phyloP scores from a whole-genome alignment of 2,113 vertebrate species.

The Petromus typicus region DNA sequence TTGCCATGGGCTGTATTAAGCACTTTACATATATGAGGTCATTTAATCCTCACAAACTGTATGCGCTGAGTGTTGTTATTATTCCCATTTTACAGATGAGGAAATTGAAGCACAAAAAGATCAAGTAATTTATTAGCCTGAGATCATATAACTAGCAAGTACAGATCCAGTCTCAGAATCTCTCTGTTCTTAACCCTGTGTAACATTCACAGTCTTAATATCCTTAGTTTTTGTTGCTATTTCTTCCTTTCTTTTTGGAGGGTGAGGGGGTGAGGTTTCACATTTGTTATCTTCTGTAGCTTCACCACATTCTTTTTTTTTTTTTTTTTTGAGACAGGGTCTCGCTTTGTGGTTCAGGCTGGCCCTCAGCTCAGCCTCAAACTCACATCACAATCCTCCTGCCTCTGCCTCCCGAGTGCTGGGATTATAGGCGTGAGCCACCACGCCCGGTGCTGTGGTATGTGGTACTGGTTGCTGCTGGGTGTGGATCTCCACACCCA shows the following conservation, averaged over 20 bases:
- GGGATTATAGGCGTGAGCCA: too few species aligned
- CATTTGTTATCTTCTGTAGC: not conserved
- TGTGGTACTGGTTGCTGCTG: too few species aligned
- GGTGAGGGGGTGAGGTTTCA: not conserved
- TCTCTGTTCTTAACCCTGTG: not conserved
- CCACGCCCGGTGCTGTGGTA: too few species aligned
- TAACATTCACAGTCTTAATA: not conserved
- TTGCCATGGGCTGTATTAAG: not conserved
- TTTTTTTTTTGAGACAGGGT: too few species aligned
- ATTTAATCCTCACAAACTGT: constrained; percentile 43
- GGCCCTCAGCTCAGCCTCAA: too few species aligned
- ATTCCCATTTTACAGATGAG: constrained; percentile 29
- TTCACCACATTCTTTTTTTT: constrained; percentile 16
- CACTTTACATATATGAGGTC: not conserved
- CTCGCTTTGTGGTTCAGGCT: too few species aligned
- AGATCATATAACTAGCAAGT: not conserved
- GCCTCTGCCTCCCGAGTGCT: too few species aligned
- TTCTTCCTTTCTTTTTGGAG: not conserved
- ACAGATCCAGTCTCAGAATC: not conserved
- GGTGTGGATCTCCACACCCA: too few species aligned
- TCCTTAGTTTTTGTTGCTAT: constrained; percentile 30
- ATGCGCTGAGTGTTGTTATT: not conserved
- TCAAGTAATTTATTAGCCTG: not conserved
- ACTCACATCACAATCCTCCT: too few species aligned
- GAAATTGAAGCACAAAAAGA: constrained; percentile 12